Evolutionary conservation across 2,888 invertebrate genomes (phyloP).

Genomic region (Sarcophaga carnaria): DNA sequence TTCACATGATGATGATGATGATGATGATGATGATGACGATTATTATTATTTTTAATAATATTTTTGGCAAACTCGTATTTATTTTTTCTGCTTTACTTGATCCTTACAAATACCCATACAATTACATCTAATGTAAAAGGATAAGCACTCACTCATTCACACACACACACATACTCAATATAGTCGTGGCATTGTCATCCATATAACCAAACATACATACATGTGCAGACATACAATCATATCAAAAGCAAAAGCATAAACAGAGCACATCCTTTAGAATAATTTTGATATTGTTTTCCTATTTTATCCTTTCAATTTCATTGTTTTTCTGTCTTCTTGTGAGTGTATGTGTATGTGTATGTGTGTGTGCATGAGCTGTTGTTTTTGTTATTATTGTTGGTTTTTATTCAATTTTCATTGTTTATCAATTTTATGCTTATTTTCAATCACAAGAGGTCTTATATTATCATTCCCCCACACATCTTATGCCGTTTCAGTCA

Average conservation of each 20-base stretch:
- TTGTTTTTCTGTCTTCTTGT: background rate
- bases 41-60: constrained; percentile 37
- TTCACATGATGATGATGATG: constrained; percentile 67
- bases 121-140: constrained; percentile 7
- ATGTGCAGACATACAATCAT: background rate
- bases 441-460: constrained; percentile 72
- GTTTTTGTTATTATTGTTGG: constrained; percentile 39
- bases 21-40: constrained; percentile 11
- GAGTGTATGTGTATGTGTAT: no score
- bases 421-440: constrained; percentile 80
- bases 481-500: background rate
- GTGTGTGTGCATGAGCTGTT: background rate
- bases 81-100: constrained; percentile 32
- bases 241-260: constrained; percentile 4
- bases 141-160: constrained; percentile 2
- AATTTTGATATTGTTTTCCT: constrained; percentile 40
- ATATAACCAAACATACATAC: background rate
- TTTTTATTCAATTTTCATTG: constrained; percentile 79
- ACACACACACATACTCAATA: background rate
- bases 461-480: constrained; percentile 38
- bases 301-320: constrained; percentile 8
- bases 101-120: constrained; percentile 20
- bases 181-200: no score
- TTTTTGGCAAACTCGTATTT: constrained; percentile 61
- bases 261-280: constrained; percentile 45